Evolutionary conservation across 2,113 vertebrate species (phyloP).

Genomic region (Dasyornis broadbenti): DNA sequence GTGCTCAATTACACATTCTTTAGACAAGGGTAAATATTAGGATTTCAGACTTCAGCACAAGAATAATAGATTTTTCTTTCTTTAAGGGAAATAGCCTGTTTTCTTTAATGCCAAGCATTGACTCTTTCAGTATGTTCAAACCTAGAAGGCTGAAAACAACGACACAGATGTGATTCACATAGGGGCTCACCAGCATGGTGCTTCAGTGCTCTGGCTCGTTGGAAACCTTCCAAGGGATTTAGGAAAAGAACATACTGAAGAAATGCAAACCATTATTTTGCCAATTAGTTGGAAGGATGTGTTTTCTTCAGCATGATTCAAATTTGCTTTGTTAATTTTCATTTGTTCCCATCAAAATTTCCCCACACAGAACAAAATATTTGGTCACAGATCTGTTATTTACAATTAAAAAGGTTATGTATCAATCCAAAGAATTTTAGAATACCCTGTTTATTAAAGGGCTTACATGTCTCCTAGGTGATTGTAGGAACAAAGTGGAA

Average conservation of each 20-base stretch:
- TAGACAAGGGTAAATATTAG: neutral
- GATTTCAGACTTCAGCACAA: neutral
- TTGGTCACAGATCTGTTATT: neutral
- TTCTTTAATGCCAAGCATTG: neutral
- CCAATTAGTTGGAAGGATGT: conserved; percentile 48
- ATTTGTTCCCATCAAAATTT: conserved; percentile 46
- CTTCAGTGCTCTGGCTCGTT: neutral
- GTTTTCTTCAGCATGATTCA: conserved; percentile 1
- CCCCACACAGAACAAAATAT: neutral
- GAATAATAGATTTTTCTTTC: conserved; percentile 41
- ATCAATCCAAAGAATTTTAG: conserved; percentile 23
- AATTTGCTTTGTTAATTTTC: conserved; percentile 49
- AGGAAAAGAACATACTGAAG: neutral
- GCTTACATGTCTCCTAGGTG: conserved; percentile 14
- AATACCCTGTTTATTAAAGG: conserved; percentile 42
- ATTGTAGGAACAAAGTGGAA: neutral
- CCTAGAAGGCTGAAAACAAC: conserved; percentile 32
- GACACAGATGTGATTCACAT: conserved; percentile 25
- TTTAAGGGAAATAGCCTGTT: neutral
- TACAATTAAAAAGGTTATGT: conserved; percentile 6
- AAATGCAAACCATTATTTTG: neutral
- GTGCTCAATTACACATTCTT: neutral
- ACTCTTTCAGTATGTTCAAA: conserved; percentile 57
- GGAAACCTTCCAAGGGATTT: conserved; percentile 29
- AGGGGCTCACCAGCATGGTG: conserved; percentile 18